Conservation (phyloP, 2,797 vertebrate species). For the Rhadinocentrus ornatus region DNA sequence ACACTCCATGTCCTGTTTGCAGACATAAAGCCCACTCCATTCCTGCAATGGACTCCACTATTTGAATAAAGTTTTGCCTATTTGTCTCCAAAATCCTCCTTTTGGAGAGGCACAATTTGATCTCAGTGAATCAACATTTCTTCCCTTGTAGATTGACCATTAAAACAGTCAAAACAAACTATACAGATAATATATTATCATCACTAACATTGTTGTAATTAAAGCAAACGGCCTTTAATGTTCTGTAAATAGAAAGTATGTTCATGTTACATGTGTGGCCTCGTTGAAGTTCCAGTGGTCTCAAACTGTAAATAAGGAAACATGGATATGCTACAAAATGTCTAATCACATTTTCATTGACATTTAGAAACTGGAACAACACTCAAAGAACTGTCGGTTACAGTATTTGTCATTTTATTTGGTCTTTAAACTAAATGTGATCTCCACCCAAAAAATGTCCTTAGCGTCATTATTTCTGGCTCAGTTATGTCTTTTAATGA, state of each 20-base stretch:
- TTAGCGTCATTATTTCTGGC: conserved; percentile 62
- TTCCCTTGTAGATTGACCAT: conserved; percentile 14
- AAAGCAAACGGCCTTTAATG: conserved; percentile 32
- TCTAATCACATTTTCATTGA: conserved; percentile 67
- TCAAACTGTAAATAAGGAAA: conserved; percentile 53
- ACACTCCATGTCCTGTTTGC: conserved; percentile 61
- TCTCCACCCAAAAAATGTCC: conserved; percentile 53
- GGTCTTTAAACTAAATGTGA: conserved; percentile 61
- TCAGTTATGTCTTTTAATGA: conserved; percentile 66
- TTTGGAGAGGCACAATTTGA: conserved; percentile 20
- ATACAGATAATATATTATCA: conserved; percentile 43
- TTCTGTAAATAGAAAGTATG: conserved; percentile 45
- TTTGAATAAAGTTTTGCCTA: conserved; percentile 20
- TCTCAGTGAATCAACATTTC: conserved; percentile 15
- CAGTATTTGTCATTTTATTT: conserved; percentile 49
- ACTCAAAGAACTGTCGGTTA: conserved; percentile 52
- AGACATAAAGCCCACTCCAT: conserved; percentile 34
- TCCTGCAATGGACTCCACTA: conserved; percentile 38
- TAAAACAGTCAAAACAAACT: conserved; percentile 15
- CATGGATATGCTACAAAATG: conserved; percentile 44
- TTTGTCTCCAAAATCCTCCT: not conserved
- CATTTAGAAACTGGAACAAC: conserved; percentile 53
- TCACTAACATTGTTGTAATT: conserved; percentile 45
- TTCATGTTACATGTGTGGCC: conserved; percentile 51
- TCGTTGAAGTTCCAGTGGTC: conserved; percentile 39